phyloP scores from a whole-genome alignment of 2,888 invertebrate species.

The Gryllus longicercus region DNA sequence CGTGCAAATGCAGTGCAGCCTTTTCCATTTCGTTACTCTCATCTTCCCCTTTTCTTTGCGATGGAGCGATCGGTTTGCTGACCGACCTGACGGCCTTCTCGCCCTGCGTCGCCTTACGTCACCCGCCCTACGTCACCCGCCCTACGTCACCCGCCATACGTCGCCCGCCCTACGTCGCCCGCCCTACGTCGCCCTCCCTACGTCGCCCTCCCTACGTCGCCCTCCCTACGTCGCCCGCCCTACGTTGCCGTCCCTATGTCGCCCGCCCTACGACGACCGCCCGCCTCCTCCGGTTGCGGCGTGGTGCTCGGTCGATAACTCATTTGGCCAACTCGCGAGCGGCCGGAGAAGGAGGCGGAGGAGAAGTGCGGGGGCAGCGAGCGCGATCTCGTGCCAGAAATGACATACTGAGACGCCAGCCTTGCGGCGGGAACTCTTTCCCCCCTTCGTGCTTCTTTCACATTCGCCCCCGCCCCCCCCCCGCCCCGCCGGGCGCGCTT shows the following conservation, averaged over 20 bases:
- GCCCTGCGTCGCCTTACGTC: no score
- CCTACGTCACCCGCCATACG: no score
- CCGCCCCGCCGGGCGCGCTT: background rate
- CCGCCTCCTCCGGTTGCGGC: conserved; percentile 22
- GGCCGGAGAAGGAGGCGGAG: background rate
- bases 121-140: no score
- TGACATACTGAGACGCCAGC: background rate
- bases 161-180: no score
- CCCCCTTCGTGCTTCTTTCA: background rate
- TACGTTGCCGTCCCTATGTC: background rate
- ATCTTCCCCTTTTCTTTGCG: no score
- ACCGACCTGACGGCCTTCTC: no score
- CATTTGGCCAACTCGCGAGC: background rate
- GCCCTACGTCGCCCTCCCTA: no score
- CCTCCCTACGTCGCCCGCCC: background rate
- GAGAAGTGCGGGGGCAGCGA: background rate
- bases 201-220: no score
- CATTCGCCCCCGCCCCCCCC: background rate
- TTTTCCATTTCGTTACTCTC: no score
- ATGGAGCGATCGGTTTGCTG: no score
- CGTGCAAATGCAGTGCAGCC: no score
- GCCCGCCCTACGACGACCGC: conserved; percentile 18
- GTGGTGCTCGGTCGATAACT: conserved; percentile 21
- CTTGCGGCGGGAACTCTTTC: background rate
- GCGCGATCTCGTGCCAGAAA: background rate